Evolutionary conservation across 2,113 vertebrate species (phyloP).

Genomic region (Malurus elegans): DNA sequence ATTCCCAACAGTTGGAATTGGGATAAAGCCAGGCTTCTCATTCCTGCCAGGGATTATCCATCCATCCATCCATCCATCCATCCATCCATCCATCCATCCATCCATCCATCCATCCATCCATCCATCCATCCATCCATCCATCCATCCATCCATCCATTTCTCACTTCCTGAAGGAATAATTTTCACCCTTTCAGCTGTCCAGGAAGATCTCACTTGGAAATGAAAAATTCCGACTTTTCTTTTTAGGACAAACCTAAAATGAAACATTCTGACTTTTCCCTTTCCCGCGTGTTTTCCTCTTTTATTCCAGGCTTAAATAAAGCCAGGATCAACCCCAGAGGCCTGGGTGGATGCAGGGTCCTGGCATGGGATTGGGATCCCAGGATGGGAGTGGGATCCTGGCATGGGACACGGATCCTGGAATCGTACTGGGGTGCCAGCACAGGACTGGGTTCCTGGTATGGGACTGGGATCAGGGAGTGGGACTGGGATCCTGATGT

Average conservation of each 20-base stretch:
- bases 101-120: neutral
- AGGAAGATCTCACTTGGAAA: neutral
- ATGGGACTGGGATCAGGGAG: rapidly evolving
- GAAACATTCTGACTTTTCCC: neutral
- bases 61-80: neutral
- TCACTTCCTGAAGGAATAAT: rapidly evolving
- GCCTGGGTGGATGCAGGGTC: rapidly evolving
- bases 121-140: neutral
- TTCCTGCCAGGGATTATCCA: neutral
- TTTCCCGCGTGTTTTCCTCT: rapidly evolving
- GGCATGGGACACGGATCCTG: too few species aligned
- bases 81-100: neutral
- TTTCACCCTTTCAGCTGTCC: neutral
- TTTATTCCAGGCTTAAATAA: neutral
- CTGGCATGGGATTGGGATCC: neutral
- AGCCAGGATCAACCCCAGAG: neutral
- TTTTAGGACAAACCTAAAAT: neutral
- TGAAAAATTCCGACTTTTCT: neutral
- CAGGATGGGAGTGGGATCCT: rapidly evolving
- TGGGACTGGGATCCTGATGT: rapidly evolving
- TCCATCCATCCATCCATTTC: neutral
- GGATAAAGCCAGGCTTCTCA: rapidly evolving
- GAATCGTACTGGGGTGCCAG: neutral
- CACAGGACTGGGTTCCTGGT: rapidly evolving
- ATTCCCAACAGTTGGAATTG: neutral